These are phyloP conservation scores for Phrynocephalus vlangalii DNA, from an alignment of 2,797 vertebrate species.

Conservation along the genomic window DNA sequence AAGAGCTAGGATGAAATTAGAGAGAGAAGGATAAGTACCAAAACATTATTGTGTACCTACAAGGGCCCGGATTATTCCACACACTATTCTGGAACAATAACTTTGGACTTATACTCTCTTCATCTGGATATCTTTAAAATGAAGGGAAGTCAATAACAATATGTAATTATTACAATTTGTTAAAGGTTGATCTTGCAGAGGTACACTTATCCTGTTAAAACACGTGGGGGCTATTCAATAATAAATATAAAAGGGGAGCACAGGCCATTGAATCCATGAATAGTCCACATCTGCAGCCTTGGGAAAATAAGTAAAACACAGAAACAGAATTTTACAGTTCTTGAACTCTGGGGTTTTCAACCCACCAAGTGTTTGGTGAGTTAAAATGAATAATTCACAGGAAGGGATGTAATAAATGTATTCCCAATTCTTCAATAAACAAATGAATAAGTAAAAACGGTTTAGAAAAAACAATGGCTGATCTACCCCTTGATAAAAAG, in stretches of 20 bases:
- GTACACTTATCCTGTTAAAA: accelerated
- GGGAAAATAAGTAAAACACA: background rate
- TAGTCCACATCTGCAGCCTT: background rate
- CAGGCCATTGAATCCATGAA: background rate
- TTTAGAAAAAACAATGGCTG: background rate
- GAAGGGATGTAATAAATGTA: background rate
- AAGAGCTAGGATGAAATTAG: conserved; percentile 28
- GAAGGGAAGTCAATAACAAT: conserved; percentile 8
- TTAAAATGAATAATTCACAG: background rate
- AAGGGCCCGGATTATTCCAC: background rate
- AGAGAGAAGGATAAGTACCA: conserved; percentile 31
- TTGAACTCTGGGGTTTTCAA: background rate
- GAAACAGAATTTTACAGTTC: background rate
- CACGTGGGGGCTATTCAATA: background rate
- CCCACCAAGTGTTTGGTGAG: background rate
- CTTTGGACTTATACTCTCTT: conserved; percentile 27
- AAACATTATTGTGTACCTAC: background rate
- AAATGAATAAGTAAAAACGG: background rate
- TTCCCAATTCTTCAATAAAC: background rate
- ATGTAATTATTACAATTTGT: background rate
- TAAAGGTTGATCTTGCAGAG: conserved; percentile 39
- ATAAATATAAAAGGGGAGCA: background rate
- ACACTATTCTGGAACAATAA: background rate
- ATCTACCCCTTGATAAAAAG: conserved; percentile 28
- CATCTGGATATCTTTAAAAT: conserved; percentile 1